Evolutionary conservation across 1,140 invertebrate genomes (phyloP), one percentile per base, ranked within the genome.

Genomic region (Drosophila sulfurigaster): DNA sequence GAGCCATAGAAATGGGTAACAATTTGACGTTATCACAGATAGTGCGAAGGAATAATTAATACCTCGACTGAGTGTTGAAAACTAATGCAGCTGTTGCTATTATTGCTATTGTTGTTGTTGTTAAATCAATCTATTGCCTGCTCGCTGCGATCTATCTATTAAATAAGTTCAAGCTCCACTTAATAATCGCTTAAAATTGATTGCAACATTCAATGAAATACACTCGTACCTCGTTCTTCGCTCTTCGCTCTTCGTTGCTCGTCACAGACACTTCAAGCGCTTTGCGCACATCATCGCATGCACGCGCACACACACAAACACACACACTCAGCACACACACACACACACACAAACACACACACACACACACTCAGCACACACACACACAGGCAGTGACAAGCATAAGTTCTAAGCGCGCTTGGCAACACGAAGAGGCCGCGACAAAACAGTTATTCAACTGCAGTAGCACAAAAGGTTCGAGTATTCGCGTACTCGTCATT

Each of bases 381-480:
- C 38, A 28, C 20, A 70, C 66, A 60, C 57, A 46, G 20, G 45
- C 35, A 56, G 5, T 10, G 7, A 38, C 35, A 38, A 38, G 35
- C 35, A 48, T 16, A 20, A 16, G 15, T 63, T 78, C 60, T 66
- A 49, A 68, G 63, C 54, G 67, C 68, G 71, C 79, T 73, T 76
- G 45, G 64, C 79, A 87, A 86, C 82, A 79, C 60, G 30, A 52
- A 67, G 16, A 46, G 45, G 10, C 38, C n/a, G 59, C 46, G 41
- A 51, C 38, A 72, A 71, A 35, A 65, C 82, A 86, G 82, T 85
- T 86, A 83, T 63, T 69, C 64, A 49, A 81, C 30, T 76, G 82
- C 82, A 85, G 46, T 48, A 16, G 46, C 15, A 16, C 35, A 38
- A 38, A 10, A 38, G 10, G 35, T 38, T 38, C 20, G 20, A 11